phyloP scores from a whole-genome alignment of 2,888 invertebrate species.

The Bugula neritina region DNA sequence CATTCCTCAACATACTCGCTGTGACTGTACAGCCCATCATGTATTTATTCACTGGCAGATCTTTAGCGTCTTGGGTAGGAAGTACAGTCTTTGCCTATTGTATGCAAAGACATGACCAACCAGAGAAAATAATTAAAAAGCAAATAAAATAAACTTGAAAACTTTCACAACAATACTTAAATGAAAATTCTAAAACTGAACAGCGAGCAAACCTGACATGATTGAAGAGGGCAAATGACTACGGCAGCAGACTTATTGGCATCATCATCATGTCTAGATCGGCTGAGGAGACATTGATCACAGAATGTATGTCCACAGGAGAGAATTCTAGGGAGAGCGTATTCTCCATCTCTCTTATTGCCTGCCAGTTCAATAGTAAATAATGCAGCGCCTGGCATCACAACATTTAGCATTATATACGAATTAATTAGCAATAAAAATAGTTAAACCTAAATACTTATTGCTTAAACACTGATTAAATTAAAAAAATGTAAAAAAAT shows the following conservation, averaged over 20 bases:
- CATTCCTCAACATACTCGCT: not conserved
- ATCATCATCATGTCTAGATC: not conserved
- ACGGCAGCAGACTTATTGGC: not conserved
- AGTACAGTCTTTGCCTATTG: not conserved
- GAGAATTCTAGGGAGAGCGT: not conserved
- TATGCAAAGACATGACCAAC: not conserved
- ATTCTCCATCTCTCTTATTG: not conserved
- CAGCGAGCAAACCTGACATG: slow-evolving; percentile 13
- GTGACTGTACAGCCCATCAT: not conserved
- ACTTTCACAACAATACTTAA: no score
- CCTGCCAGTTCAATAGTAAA: not conserved
- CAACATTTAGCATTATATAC: no score
- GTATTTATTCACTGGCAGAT: not conserved
- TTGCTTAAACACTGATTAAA: no score
- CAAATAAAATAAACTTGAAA: no score
- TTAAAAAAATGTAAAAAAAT: no score
- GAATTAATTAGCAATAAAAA: no score
- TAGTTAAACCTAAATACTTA: no score
- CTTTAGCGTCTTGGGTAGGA: not conserved
- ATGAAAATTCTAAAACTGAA: no score
- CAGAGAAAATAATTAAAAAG: no score
- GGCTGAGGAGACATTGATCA: not conserved
- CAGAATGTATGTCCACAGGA: slow-evolving; percentile 18
- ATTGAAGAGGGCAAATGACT: not conserved
- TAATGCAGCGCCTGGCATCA: no score